These are phyloP conservation scores for Mya arenaria DNA, from an alignment of 1,140 invertebrate species.

Conservation along the genomic window DNA sequence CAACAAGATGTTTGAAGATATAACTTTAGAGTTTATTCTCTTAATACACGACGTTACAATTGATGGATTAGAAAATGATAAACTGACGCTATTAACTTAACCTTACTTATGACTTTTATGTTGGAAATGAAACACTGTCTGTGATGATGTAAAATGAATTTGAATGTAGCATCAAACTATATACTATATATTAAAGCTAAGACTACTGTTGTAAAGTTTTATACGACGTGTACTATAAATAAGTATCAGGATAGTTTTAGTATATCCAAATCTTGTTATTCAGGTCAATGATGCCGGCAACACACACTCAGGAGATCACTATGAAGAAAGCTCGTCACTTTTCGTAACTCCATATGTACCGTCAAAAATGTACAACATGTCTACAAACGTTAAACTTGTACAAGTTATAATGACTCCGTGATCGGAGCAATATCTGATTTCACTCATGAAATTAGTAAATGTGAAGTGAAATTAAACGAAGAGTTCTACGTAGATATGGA, in stretches of 20 bases:
- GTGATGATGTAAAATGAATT: no score
- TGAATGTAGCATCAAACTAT: no score
- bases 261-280: no score
- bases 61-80: no score
- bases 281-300: constrained; percentile 89
- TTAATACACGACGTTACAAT: no score
- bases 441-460: constrained; percentile 84
- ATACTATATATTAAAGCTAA: neutral
- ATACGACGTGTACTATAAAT: neutral
- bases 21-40: no score
- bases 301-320: constrained; percentile 91
- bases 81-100: no score
- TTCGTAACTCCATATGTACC: constrained; percentile 94
- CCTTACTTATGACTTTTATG: no score
- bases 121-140: no score
- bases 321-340: constrained; percentile 96
- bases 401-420: constrained; percentile 95
- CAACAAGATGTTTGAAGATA: no score
- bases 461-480: constrained; percentile 84
- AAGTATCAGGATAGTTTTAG: no score
- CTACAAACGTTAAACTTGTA: constrained; percentile 90
- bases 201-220: neutral
- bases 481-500: constrained; percentile 84
- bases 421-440: constrained; percentile 95
- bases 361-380: constrained; percentile 91